Percentiles rank a stretch among this genome's conserved stretches.
These are phyloP conservation scores for Aphidoletes aphidimyza DNA, from an alignment of 2,888 invertebrate genomes.

Conservation along the genomic window DNA sequence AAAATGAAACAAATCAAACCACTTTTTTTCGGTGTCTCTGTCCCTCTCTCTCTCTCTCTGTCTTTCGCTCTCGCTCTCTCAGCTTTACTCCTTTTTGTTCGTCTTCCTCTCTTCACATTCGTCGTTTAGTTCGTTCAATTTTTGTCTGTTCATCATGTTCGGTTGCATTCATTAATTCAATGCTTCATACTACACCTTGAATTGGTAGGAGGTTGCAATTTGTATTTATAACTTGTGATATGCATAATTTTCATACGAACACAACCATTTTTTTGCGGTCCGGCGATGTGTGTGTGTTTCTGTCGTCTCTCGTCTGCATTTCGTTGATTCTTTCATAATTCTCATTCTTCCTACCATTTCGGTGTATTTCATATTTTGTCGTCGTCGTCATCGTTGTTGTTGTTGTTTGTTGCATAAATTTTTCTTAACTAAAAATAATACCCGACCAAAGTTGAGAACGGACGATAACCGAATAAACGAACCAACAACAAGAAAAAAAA, in stretches of 20 bases:
- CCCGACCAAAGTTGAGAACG: not conserved
- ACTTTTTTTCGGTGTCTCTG: not conserved
- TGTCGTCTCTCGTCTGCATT: not conserved
- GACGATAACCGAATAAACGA: not conserved
- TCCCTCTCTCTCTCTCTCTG: too few species aligned
- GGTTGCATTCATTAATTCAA: constrained; percentile 11
- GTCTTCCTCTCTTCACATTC: not conserved
- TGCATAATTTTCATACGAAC: constrained; percentile 26
- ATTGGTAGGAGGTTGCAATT: constrained; percentile 52
- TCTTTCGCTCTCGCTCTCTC: not conserved
- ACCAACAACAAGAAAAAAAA: not conserved
- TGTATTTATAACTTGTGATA: constrained; percentile 47
- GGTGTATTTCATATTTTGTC: not conserved
- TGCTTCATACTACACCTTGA: constrained; percentile 4
- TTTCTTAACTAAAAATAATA: constrained; percentile 19
- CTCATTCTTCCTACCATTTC: not conserved
- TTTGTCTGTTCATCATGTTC: constrained; percentile 18
- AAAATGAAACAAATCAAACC: not conserved
- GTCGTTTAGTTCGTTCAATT: not conserved
- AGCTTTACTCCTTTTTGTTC: not conserved
- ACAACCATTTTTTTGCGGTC: constrained; percentile 19
- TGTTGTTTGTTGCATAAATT: not conserved
- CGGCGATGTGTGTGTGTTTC: not conserved
- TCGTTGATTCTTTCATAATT: constrained; percentile 25
- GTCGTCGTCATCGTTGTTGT: too few species aligned